Conservation (phyloP, 2,888 invertebrate genomes). For the Anthoptus insignis region DNA sequence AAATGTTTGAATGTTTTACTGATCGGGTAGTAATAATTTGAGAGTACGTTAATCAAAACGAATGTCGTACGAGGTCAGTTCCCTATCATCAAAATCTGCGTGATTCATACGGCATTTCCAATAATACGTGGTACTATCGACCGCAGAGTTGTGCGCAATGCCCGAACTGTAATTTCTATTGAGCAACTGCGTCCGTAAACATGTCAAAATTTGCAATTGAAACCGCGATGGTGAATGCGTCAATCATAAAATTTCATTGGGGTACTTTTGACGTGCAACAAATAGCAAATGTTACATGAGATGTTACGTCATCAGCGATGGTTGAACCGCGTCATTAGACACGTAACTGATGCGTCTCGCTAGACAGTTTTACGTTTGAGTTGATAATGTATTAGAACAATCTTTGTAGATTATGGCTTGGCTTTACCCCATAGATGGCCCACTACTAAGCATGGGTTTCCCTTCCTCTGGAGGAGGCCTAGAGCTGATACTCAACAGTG, state of each 20-base stretch:
- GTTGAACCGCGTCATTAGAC: too few species aligned
- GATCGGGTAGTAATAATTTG: too few species aligned
- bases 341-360: background rate
- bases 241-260: conserved; percentile 51
- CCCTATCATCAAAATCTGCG: conserved; percentile 6
- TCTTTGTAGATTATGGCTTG: too few species aligned
- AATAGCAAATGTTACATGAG: conserved; percentile 35
- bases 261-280: conserved; percentile 43
- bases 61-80: background rate
- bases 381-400: conserved; percentile 3
- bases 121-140: conserved; percentile 1
- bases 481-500: too few species aligned
- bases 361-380: conserved; percentile 36
- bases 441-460: too few species aligned
- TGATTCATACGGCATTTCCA: conserved; percentile 8
- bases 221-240: conserved; percentile 39
- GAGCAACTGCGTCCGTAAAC: conserved; percentile 25
- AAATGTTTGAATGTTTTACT: too few species aligned
- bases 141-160: conserved; percentile 9
- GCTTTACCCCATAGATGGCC: too few species aligned
- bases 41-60: background rate
- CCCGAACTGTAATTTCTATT: conserved; percentile 30
- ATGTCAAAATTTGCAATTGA: conserved; percentile 34
- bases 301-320: background rate
- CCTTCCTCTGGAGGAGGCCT: too few species aligned